phyloP scores from a whole-genome alignment of 2,888 invertebrate species.

The Anticlea derivata region DNA sequence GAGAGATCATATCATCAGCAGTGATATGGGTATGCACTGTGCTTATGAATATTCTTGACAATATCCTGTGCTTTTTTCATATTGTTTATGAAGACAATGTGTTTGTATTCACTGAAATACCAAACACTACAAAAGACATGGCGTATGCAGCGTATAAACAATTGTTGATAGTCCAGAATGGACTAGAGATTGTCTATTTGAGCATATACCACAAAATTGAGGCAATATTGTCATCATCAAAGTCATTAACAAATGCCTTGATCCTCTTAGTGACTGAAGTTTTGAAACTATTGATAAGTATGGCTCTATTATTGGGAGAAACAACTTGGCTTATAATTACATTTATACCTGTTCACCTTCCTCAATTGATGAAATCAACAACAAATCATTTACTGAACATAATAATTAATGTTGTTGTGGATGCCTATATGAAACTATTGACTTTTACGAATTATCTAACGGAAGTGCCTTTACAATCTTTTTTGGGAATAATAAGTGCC shows the following conservation, averaged over 20 bases:
- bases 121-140: constrained; percentile 50
- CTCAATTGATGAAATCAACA: constrained; percentile 54
- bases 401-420: constrained; percentile 45
- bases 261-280: constrained; percentile 55
- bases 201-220: constrained; percentile 44
- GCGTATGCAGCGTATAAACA: constrained; percentile 26
- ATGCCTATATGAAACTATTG: constrained; percentile 63
- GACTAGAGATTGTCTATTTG: constrained; percentile 40
- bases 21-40: constrained; percentile 49
- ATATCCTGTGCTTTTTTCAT: constrained; percentile 58
- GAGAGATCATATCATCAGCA: constrained; percentile 63
- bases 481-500: constrained; percentile 67
- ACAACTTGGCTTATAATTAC: constrained; percentile 69
- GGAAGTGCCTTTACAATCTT: constrained; percentile 76
- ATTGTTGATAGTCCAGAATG: constrained; percentile 42
- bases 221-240: constrained; percentile 40
- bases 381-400: constrained; percentile 47
- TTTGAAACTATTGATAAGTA: constrained; percentile 53
- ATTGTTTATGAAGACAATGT: constrained; percentile 76
- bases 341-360: constrained; percentile 71
- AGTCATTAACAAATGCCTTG: constrained; percentile 47
- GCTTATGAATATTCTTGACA: constrained; percentile 45
- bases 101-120: constrained; percentile 66
- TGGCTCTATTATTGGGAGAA: constrained; percentile 63
- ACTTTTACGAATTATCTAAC: constrained; percentile 71